Percentiles rank a stretch among this genome's conserved stretches.
Evolutionary conservation across 2,113 vertebrate species (phyloP).

Genomic region (Ammodytes marinus): DNA sequence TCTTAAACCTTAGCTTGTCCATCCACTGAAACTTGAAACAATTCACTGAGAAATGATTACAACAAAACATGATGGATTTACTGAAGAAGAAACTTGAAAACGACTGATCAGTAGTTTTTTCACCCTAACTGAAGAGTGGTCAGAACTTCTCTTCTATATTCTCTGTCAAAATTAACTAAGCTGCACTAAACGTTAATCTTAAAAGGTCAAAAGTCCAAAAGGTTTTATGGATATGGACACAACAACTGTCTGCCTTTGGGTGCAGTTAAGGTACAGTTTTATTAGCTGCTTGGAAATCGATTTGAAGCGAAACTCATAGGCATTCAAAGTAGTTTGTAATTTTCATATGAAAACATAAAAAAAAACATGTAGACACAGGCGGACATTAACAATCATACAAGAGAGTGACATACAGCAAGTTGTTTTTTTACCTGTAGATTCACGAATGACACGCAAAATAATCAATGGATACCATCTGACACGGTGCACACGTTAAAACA

Average conservation of each 20-base stretch:
- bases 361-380: not conserved
- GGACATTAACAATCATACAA: not conserved
- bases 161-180: not conserved
- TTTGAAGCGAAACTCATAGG: not conserved
- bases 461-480: slow-evolving; percentile 35
- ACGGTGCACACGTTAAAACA: not conserved
- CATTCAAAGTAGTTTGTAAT: not conserved
- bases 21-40: not conserved
- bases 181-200: not conserved
- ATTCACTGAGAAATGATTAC: not conserved
- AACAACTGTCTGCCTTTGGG: fast-evolving
- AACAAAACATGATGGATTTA: not conserved
- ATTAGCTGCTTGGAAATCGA: slow-evolving; percentile 19
- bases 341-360: not conserved
- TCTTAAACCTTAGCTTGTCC: not conserved
- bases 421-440: not conserved
- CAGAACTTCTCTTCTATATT: not conserved
- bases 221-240: not conserved
- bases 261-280: slow-evolving; percentile 5
- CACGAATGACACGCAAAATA: not conserved
- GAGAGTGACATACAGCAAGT: not conserved
- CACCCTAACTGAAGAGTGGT: not conserved
- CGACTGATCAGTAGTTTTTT: not conserved
- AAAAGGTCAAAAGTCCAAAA: slow-evolving; percentile 29
- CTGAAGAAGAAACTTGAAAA: not conserved